Conservation (phyloP, 2,888 invertebrate species). For the Lottia gigantea region DNA sequence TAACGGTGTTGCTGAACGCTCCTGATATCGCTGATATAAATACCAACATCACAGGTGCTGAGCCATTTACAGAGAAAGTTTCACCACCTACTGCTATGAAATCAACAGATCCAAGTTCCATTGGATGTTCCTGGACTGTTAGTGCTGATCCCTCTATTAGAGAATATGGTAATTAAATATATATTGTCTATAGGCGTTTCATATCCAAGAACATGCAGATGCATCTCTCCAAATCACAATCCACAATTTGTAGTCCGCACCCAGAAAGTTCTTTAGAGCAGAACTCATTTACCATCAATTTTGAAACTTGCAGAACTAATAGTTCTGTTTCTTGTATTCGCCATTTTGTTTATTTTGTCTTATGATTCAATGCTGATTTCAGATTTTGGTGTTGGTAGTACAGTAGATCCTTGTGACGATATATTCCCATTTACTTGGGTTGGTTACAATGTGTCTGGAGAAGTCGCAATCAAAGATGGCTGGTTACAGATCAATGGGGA, state of each 20-base stretch:
- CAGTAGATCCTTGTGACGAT: conserved; percentile 20
- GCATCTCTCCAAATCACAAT: too few species aligned
- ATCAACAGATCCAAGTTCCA: conserved; percentile 25
- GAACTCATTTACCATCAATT: too few species aligned
- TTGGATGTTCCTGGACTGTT: conserved; percentile 7
- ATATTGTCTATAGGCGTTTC: too few species aligned
- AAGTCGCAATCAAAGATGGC: conserved; percentile 24
- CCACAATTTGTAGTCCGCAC: too few species aligned
- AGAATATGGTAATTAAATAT: background rate
- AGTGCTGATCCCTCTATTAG: background rate
- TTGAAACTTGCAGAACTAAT: too few species aligned
- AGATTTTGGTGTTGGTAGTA: conserved; percentile 23
- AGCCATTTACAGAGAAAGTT: conserved; percentile 30
- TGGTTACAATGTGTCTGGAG: conserved; percentile 22
- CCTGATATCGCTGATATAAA: conserved; percentile 36
- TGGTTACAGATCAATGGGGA: conserved; percentile 12
- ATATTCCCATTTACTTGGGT: conserved; percentile 30
- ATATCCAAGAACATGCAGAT: too few species aligned
- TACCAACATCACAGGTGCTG: conserved; percentile 31
- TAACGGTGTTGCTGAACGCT: conserved; percentile 34
- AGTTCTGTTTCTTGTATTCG: too few species aligned
- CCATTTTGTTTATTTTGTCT: background rate
- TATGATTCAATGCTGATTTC: background rate
- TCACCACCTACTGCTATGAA: conserved; percentile 33
- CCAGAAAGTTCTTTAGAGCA: too few species aligned